Base-by-base conservation (phyloP, 2,888 invertebrate species). In the Unio delphinus region DNA sequence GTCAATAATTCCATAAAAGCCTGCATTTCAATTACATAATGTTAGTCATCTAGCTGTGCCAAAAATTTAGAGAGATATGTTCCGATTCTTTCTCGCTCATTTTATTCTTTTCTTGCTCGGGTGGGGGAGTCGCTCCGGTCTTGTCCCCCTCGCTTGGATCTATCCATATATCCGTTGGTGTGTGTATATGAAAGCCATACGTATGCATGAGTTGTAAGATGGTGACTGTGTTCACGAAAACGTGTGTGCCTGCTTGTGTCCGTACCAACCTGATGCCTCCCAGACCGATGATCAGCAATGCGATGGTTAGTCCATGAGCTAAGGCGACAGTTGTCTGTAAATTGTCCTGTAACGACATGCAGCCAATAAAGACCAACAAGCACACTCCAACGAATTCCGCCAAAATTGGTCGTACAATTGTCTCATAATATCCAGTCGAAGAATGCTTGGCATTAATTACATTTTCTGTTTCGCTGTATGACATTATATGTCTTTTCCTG, bases 301-400 rank as follows among this genome's bases (percentile, higher is more conserved):
- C 81, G 56, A 88, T 86, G n/a, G 81, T 76, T 4, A 88, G 71
- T 8, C 87, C 88, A 69, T 88, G 87, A 8, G 82, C 84, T 11
- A 85, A 18, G 3, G 85, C 87, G 0, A 83, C 77, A 8, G 77
- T 72, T 11, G 71, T 71, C 4, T 77, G 68, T 30, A 68, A 63
- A 0, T 63, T 60, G 28, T 61, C 68, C 4, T 59, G 64, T 18
- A 59, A 61, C 3, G 66, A 66, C 73, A 84, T 71, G 30, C 80
- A 79, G 4, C 86, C 87, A 2, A 87, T 71, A 69, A 86, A 86
- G 20, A 88, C 87, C 66, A 87, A 87, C 57, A 87, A 61, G 3
- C 76, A 74, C 8, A 80, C 79, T 0, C 83, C 86, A 3, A 86
- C 34, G 65, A 85, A 82, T 69, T 88, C 87, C 0, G 86, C 86